Conservation (phyloP, 1,140 invertebrate species). For the Cryptotermes secundus region DNA sequence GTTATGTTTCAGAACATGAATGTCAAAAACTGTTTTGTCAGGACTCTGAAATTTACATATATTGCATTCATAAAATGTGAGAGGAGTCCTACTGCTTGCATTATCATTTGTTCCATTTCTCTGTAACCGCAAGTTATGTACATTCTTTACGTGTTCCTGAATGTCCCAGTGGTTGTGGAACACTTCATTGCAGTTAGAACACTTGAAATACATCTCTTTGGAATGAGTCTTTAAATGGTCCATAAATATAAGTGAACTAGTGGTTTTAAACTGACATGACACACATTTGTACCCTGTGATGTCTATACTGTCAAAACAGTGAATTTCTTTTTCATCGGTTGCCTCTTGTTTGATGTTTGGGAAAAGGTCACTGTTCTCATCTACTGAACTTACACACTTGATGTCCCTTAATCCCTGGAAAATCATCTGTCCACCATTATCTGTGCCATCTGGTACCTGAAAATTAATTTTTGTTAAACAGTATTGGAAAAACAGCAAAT, state of each 20-base stretch:
- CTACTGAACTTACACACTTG: constrained; percentile 3
- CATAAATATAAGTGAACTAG: constrained; percentile 8
- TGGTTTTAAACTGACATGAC: constrained; percentile 21
- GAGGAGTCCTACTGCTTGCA: not conserved
- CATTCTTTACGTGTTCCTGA: constrained; percentile 20
- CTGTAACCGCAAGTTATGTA: constrained; percentile 5
- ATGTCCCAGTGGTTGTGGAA: constrained; percentile 20
- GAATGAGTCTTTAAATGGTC: constrained; percentile 29
- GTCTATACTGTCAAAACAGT: not conserved
- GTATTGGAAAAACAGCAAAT: not conserved
- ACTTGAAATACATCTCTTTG: constrained; percentile 26
- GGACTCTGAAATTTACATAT: constrained; percentile 22
- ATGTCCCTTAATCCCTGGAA: not conserved
- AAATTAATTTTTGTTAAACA: not conserved
- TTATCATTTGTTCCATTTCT: not conserved
- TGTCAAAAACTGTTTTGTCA: constrained; percentile 26
- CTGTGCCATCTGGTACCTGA: not conserved
- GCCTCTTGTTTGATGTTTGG: not conserved
- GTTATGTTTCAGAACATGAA: constrained; percentile 8
- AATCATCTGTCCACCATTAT: not conserved
- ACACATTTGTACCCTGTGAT: not conserved
- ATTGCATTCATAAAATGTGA: constrained; percentile 30
- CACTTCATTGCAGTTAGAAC: constrained; percentile 23
- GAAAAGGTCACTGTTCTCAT: not conserved
- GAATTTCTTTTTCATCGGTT: not conserved